Percentiles rank a stretch among this genome's conserved stretches.
Conservation (phyloP, 2,888 invertebrate genomes). For the Cryptosula pallasiana region DNA sequence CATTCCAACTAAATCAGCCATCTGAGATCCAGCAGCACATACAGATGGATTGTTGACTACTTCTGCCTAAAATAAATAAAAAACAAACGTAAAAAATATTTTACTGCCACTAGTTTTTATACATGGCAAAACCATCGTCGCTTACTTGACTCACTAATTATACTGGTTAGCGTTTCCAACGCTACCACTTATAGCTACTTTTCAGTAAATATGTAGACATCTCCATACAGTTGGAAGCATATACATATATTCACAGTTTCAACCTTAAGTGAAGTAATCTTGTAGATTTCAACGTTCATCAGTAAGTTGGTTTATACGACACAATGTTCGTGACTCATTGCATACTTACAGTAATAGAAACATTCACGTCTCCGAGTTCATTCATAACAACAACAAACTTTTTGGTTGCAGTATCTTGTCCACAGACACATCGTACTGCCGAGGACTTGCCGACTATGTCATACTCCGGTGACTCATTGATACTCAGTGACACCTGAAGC, state of each 20-base stretch:
- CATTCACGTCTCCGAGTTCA: conserved; percentile 56
- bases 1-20: conserved; percentile 32
- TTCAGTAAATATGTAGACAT: too few species aligned
- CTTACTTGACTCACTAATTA: too few species aligned
- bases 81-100: neutral
- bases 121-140: too few species aligned
- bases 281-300: too few species aligned
- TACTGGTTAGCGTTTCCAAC: too few species aligned
- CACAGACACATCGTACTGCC: conserved; percentile 45
- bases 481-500: conserved; percentile 4
- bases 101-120: too few species aligned
- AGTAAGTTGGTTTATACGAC: too few species aligned
- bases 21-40: neutral
- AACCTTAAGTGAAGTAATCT: too few species aligned
- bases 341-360: conserved; percentile 44
- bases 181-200: too few species aligned
- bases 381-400: conserved; percentile 39
- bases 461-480: conserved; percentile 5
- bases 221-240: too few species aligned
- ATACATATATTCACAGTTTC: too few species aligned
- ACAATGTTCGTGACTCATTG: too few species aligned
- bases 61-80: neutral
- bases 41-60: conserved; percentile 10
- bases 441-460: conserved; percentile 7
- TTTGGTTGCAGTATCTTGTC: conserved; percentile 36